Evolutionary conservation across 2,888 invertebrate species (phyloP).

Genomic region (Drosophila melanosoma): DNA sequence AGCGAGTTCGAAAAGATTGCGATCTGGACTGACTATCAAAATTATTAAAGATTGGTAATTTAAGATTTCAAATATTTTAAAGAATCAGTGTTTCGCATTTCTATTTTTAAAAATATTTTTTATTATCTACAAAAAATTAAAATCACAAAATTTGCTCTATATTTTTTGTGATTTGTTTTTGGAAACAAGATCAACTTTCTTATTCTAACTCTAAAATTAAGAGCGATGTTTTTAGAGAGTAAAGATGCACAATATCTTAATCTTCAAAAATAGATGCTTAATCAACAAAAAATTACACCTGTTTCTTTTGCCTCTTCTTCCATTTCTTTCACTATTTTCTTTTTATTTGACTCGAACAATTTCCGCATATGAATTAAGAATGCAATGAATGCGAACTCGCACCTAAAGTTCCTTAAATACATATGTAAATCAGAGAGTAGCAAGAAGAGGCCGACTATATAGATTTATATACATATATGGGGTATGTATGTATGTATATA

Average conservation of each 20-base stretch:
- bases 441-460: background rate
- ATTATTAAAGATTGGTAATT: background rate
- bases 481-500: constrained; percentile 1
- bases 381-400: constrained; percentile 17
- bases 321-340: background rate
- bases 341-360: constrained; percentile 14
- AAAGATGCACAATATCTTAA: too few species aligned
- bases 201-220: background rate
- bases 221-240: background rate
- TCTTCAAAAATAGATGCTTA: too few species aligned
- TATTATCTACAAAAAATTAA: background rate
- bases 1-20: background rate
- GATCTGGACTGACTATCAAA: background rate
- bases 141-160: too few species aligned
- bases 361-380: constrained; percentile 11
- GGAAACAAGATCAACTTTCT: background rate
- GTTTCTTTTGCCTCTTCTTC: background rate
- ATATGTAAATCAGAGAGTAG: constrained; percentile 32
- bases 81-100: background rate
- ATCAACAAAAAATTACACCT: constrained; percentile 3
- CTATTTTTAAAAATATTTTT: background rate
- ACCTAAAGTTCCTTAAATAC: constrained; percentile 2
- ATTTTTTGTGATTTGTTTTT: too few species aligned
- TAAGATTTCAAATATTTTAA: background rate
- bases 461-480: background rate